Evolutionary conservation across 2,113 vertebrate genomes (phyloP), one percentile per base, ranked within the genome.

Genomic region (Clarias magur): DNA sequence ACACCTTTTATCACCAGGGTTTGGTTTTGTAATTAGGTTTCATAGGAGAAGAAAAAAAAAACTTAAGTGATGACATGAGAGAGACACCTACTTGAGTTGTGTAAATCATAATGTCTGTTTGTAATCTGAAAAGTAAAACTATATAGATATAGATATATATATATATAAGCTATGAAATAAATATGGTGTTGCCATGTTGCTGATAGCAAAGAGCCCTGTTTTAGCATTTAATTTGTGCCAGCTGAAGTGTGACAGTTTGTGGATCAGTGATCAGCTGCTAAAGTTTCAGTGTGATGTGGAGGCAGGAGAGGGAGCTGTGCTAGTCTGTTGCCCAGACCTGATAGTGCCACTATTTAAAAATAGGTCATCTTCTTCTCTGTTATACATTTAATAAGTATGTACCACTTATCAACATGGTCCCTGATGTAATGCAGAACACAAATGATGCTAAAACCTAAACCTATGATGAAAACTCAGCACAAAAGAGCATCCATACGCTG

Each of bases 251-350:
- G 17, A 42, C 53, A 65, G 34, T 83, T 72, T 83, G 59, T 78
- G 65, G 2, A 30, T 56, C 38, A 65, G 23, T 72, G 85, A 84
- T 73, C 76, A 85, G 53, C 53, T 53, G 59, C 42, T 76, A 42
- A 90, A 90, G 80, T 90, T 88, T 80, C 19, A 80, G n/a, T 73
- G 83, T 88, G 17, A 75, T 54, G 42, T 60, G 25, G 67, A 79
- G 21, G 23, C 72, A 60, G 59, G 81, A 83, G 30, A 27, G 62
- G 85, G 72, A 62, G 19, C 72, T 62, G 60, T n/a, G 57, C 17
- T 42, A 59, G 60, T 82, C 73, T 79, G 57, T 21, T 80, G 78
- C 57, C 62, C 27, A 57, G 21, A 84, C 63, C 73, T 88, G 57
- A 72, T 68, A 68, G 78, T 80, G 80, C 10, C 76, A 42, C 83